A percentile compares a stretch with the other conserved stretches of the same genome.
Conservation (phyloP, 1,140 invertebrate genomes). For the Tyrophagus putrescentiae region DNA sequence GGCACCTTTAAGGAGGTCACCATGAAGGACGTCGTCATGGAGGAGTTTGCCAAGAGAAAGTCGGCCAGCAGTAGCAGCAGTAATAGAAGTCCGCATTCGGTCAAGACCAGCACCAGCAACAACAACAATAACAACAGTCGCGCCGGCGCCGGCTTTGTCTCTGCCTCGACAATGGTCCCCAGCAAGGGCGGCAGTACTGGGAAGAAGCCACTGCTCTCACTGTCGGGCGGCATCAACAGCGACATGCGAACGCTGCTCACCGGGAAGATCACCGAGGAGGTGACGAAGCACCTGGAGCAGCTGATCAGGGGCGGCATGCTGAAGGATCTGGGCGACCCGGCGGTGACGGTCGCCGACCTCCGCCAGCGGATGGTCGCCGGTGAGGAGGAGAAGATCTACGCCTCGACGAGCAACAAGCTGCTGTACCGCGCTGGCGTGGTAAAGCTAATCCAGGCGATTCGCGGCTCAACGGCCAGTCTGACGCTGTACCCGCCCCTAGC, state of each 20-base stretch:
- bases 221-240: background rate
- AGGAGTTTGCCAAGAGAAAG: constrained; percentile 18
- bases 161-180: background rate
- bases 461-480: background rate
- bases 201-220: background rate
- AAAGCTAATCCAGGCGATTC: background rate
- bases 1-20: background rate
- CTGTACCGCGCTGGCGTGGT: constrained; percentile 3
- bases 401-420: constrained; percentile 10
- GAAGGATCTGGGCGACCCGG: background rate
- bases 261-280: background rate
- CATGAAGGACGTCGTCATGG: constrained; percentile 15
- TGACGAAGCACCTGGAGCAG: background rate
- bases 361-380: background rate
- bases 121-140: background rate
- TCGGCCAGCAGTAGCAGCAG: too few species aligned
- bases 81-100: too few species aligned
- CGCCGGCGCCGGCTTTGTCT: background rate
- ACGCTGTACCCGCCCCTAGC: background rate
- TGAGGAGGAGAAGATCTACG: constrained; percentile 10
- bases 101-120: background rate
- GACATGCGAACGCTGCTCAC: background rate
- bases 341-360: constrained; percentile 18
- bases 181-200: background rate
- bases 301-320: background rate